phyloP scores from a whole-genome alignment of 2,888 invertebrate genomes.

The Microchrysa polita region DNA sequence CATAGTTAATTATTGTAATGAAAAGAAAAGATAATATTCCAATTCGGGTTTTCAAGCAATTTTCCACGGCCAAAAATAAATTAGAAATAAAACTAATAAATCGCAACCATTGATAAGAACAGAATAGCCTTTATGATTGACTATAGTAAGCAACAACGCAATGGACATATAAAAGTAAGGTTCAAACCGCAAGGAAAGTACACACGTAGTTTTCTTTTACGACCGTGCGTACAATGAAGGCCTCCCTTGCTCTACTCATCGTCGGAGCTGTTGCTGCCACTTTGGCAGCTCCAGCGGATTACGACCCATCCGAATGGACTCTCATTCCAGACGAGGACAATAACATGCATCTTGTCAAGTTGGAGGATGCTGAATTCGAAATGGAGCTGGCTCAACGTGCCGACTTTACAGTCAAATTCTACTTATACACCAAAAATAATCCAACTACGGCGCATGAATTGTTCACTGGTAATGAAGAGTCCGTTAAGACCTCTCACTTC shows the following conservation, averaged over 20 bases:
- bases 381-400: background rate
- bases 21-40: too few species aligned
- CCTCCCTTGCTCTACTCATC: slow-evolving; percentile 8
- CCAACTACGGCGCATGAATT: slow-evolving; percentile 40
- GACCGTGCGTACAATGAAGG: slow-evolving; percentile 23
- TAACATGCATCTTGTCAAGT: slow-evolving; percentile 29
- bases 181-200: background rate
- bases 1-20: too few species aligned
- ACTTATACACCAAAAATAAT: slow-evolving; percentile 58
- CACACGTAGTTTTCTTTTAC: slow-evolving; percentile 14
- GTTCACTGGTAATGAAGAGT: slow-evolving; percentile 36
- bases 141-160: too few species aligned
- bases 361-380: slow-evolving; percentile 15
- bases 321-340: slow-evolving; percentile 36
- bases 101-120: too few species aligned
- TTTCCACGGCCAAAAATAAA: too few species aligned
- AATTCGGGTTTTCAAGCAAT: too few species aligned
- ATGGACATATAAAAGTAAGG: slow-evolving; percentile 4
- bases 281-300: slow-evolving; percentile 3
- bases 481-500: slow-evolving; percentile 28
- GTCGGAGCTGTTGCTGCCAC: slow-evolving; percentile 6
- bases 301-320: slow-evolving; percentile 18
- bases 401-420: slow-evolving; percentile 46
- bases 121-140: too few species aligned
- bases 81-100: too few species aligned